These are phyloP conservation scores for Scaptomyza graminum DNA, from an alignment of 1,140 invertebrate genomes.

Conservation along the genomic window DNA sequence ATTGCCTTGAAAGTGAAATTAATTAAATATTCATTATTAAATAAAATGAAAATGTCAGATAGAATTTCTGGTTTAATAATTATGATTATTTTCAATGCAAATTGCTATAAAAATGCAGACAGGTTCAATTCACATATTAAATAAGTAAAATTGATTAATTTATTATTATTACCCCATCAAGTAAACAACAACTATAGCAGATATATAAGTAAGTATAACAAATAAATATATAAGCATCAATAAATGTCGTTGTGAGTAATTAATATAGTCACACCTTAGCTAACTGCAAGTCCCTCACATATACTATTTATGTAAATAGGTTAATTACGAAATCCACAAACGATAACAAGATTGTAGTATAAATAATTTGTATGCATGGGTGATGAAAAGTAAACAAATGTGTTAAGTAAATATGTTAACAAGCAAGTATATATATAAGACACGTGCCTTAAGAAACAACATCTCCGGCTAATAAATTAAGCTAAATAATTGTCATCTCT, in stretches of 20 bases:
- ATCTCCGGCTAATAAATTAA: not conserved
- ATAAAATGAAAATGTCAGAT: constrained; percentile 12
- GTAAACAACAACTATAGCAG: not conserved
- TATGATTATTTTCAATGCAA: not conserved
- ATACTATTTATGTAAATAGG: constrained; percentile 42
- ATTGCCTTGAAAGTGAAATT: constrained; percentile 15
- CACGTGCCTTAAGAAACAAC: constrained; percentile 25
- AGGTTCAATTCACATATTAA: too few relatives aligned
- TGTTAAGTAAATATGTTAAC: not conserved
- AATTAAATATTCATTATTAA: not conserved
- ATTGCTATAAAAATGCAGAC: not conserved
- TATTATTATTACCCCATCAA: not conserved
- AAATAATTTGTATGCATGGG: not conserved
- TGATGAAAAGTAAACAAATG: constrained; percentile 12
- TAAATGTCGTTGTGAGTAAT: constrained; percentile 16
- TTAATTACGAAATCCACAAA: constrained; percentile 27
- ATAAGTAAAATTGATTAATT: constrained; percentile 2
- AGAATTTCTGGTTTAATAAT: constrained; percentile 25
- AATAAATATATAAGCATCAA: constrained; percentile 16
- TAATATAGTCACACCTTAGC: constrained; percentile 42
- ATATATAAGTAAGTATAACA: not conserved
- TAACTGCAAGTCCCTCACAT: not conserved
- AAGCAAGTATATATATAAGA: not conserved
- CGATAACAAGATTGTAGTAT: not conserved
- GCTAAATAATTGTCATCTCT: not conserved